Evolutionary conservation across 37 sponge, comb jelly and placozoan genomes (phyloP), one percentile per base, ranked within the genome.

Genomic region (Tethya wilhelma): DNA sequence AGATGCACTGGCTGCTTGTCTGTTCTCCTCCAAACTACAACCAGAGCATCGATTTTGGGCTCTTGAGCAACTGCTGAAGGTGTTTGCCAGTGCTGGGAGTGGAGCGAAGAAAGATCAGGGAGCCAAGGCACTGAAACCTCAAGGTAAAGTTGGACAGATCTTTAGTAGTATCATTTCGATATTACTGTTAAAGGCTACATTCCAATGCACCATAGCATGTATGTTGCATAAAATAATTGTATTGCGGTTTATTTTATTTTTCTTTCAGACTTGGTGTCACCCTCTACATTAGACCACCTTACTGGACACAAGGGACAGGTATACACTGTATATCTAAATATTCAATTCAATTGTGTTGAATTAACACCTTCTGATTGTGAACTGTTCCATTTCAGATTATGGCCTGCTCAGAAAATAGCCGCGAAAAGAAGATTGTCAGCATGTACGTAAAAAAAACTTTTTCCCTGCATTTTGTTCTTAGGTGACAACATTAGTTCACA

Each of bases 1-100:
- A 8, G 78, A 92, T 73, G 93, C 81, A 1, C 81, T 92, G 6
- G 91, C 93, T 43, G 91, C 91, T 30, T 92, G 93, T 45, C 20
- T 83, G 53, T 68, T 84, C 56, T 89, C 90, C 14, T 68, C 70
- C 29, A 83, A 79, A 36, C 69, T 92, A 36, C 53, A 79, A 38
- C 34, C 39, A 0, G 33, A 43, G 53, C 64, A 89, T 37, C 38
- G 68, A 42, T 69, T 74, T 31, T 92, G 93, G 93, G 93, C 86
- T 33, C 71, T 84, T 26, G 74, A 90, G 40, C 90, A 85, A 69
- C 69, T 90, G 25, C 55, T 85, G 56, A 78, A 71, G 44, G 41
- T 83, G 44, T 73, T 89, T 41, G 55, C 84, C 2, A 37, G 31
- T n/a, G 59, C 73, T 31, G 25, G 12, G 31, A 58, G 19, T 44